Base-by-base conservation (phyloP, 1,140 invertebrate species). In the Panagrolaimus sp. region DNA sequence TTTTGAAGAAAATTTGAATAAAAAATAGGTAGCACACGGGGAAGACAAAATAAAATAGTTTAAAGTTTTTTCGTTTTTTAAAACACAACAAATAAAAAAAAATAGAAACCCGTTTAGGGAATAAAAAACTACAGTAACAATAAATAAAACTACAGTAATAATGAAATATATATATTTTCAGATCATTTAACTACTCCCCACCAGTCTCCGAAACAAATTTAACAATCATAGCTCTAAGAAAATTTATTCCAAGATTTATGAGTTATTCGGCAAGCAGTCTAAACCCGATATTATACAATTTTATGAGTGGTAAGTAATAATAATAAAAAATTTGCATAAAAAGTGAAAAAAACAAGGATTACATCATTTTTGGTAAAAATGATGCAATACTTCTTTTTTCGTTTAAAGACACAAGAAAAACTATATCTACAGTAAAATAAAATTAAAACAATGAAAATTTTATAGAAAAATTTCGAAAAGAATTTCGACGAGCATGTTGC, bases 241-340 rank as follows among this genome's bases (percentile, higher is more conserved):
- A 76, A 55, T 76, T 76, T 55, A 77, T 76, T 65, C 75, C 75
- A 28, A 67, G 75, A 21, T 46, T 78, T 17, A 72, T 76, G 70
- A 70, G 67, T 44, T 76, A 76, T 62, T 69, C 66, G 32, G 69
- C 75, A 14, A 68, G 63, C 17, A 68, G 64, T 26, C 55, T 93
- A 68, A 94, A 94, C 86, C 92, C 92, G 0, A 85, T 94, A 67
- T 93, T 94, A 71, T 94, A 94, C 84, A 93, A 93, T 84, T 92
- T 94, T 80, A 94, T 94, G 91, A 92, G 91, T 81, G 90, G 91
- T 93, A 87, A 89, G 87, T 38, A 4, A 4, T 4, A 38, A 38
- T 2, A 38, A 7, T 4, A 38, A 38, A 55, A 4, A 48, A 8
- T 21, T 32, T 15, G 17, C 14, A 69, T 38, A 21, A 70, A 28